Evolutionary conservation across 2,797 vertebrate species (phyloP), one percentile per base, ranked within the genome.

Genomic region (Pipistrellus pipistrellus): DNA sequence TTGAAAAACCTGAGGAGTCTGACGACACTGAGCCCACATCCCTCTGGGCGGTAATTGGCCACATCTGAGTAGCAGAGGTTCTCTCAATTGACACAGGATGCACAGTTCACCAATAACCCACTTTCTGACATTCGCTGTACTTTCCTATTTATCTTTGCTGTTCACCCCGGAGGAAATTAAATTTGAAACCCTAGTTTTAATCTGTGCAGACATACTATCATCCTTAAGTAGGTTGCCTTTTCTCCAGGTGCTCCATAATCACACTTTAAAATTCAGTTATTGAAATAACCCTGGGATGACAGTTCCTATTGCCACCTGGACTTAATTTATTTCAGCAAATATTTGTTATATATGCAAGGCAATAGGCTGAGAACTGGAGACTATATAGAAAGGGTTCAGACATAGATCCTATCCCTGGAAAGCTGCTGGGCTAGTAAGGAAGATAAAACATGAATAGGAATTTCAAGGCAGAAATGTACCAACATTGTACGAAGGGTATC

Each of bases 231-330:
- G 21, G 8, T 14, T 57, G 46, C 44, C 85, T 83, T 88, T 88
- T 78, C 85, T 81, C 35, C 27, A 87, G 2, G 4, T 94, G 35
- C 17, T 94, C 35, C 90, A 81, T 87, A 91, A 95, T 69, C 51
- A 92, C 20, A 25, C 81, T 83, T 93, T 73, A 87, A 93, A 93
- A 53, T 77, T 18, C 48, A 64, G 66, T 89, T 95, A 38, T 8
- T 87, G 68, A 92, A 32, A 80, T 53, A 88, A 57, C 23, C 27
- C 32, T 62, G 30, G 8, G 30, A 68, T 93, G 53, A 89, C 48
- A 83, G 64, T 57, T 91, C 55, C 64, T 76, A 90, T 4, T 75
- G 21, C n/a, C 64, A 75, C 35, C 27, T 71, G 23, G 35, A 53
- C 66, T 77, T 85, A 73, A 88, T 91, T 85, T 85, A 68, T 71